phyloP scores from a whole-genome alignment of 2,888 invertebrate species.

The Eilema griseolum region DNA sequence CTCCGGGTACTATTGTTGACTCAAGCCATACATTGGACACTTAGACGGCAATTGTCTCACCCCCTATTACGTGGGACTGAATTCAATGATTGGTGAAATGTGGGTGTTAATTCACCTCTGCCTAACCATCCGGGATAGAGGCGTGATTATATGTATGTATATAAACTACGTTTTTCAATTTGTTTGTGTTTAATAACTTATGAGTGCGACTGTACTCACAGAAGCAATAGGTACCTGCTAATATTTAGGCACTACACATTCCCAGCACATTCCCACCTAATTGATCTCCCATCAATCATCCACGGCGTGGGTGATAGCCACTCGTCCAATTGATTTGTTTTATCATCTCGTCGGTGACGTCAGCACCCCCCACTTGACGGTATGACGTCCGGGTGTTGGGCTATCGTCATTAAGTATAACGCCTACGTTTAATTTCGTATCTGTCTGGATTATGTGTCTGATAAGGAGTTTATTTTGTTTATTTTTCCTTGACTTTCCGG shows the following conservation, averaged over 20 bases:
- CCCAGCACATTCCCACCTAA: slow-evolving; percentile 3
- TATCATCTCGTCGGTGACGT: slow-evolving; percentile 38
- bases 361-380: slow-evolving; percentile 38
- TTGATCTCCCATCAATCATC: slow-evolving; percentile 22
- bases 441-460: slow-evolving; percentile 13
- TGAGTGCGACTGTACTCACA: background rate
- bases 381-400: slow-evolving; percentile 36
- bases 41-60: too few relatives aligned
- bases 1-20: too few relatives aligned
- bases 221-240: background rate
- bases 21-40: too few relatives aligned
- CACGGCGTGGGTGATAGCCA: slow-evolving; percentile 39
- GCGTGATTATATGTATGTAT: background rate
- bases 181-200: too few relatives aligned
- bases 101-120: too few relatives aligned
- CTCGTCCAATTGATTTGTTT: slow-evolving; percentile 42
- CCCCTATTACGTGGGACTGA: too few relatives aligned
- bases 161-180: too few relatives aligned
- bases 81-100: too few relatives aligned
- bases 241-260: background rate
- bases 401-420: slow-evolving; percentile 40
- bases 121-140: too few relatives aligned
- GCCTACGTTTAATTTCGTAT: slow-evolving; percentile 27
- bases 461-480: background rate
- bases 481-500: too few relatives aligned